phyloP scores from a whole-genome alignment of 2,113 vertebrate genomes.

The Panthera tigris region DNA sequence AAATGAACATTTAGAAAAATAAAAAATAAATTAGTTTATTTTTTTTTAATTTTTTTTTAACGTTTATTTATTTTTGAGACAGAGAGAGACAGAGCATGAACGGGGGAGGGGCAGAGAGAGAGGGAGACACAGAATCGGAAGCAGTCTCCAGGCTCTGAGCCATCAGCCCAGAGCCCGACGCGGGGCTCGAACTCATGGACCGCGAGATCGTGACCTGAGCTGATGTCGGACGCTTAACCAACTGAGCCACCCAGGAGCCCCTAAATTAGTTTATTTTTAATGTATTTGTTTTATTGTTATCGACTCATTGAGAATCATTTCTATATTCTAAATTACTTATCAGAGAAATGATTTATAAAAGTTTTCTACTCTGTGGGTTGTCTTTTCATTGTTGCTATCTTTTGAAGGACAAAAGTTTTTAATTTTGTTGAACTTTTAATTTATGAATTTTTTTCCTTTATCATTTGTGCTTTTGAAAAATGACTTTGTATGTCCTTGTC shows the following conservation, averaged over 20 bases:
- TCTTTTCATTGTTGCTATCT: not conserved
- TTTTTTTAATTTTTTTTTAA: not conserved
- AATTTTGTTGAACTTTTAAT: constrained; percentile 4
- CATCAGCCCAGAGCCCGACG: too few relatives aligned
- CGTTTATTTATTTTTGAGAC: too few relatives aligned
- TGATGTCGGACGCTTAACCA: too few relatives aligned
- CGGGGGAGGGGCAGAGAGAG: too few relatives aligned
- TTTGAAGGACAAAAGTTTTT: not conserved
- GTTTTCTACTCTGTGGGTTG: not conserved
- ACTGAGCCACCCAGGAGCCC: too few relatives aligned
- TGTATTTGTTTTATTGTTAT: not conserved
- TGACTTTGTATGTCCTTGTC: not conserved
- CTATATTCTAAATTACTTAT: not conserved
- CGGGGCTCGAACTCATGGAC: too few relatives aligned
- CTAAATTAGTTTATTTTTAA: not conserved
- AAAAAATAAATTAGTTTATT: not conserved
- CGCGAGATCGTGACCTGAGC: too few relatives aligned
- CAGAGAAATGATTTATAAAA: not conserved
- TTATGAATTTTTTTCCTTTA: not conserved
- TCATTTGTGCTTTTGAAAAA: not conserved
- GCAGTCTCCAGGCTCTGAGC: too few relatives aligned
- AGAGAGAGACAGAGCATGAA: too few relatives aligned
- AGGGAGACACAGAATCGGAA: too few relatives aligned
- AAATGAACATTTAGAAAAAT: too few relatives aligned
- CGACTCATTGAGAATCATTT: not conserved